Percentiles rank a stretch among this genome's conserved stretches.
These are phyloP conservation scores for Callocephalon fimbriatum DNA, from an alignment of 2,113 vertebrate genomes.

Conservation along the genomic window DNA sequence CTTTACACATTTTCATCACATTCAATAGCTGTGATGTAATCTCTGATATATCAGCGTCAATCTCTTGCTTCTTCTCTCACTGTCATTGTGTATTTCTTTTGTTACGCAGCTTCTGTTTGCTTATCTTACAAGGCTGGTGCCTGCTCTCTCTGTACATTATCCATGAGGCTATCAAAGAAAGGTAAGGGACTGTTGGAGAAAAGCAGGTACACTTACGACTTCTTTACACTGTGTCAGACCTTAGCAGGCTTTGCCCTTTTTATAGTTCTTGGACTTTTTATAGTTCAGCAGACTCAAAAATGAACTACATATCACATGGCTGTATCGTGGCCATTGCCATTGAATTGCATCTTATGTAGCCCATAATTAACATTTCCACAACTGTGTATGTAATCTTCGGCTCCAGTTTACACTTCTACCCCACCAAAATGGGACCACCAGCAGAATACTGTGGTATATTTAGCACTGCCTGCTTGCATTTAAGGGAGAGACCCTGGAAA, in stretches of 20 bases:
- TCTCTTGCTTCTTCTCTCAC: not conserved
- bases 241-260: not conserved
- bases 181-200: not conserved
- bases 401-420: not conserved
- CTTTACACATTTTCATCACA: not conserved
- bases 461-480: not conserved
- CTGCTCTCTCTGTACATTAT: not conserved
- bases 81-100: not conserved
- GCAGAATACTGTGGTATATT: not conserved
- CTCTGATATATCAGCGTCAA: not conserved
- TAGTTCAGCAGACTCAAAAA: not conserved
- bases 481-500: not conserved
- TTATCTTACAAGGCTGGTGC: not conserved
- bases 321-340: not conserved
- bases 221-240: not conserved
- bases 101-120: not conserved
- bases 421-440: not conserved
- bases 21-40: not conserved
- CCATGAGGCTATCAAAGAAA: not conserved
- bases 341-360: not conserved
- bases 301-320: not conserved
- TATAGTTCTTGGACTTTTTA: not conserved
- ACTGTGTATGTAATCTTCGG: not conserved
- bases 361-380: not conserved
- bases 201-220: not conserved